Evolutionary conservation across 1,140 invertebrate genomes (phyloP).

Genomic region (Ectropis grisescens): DNA sequence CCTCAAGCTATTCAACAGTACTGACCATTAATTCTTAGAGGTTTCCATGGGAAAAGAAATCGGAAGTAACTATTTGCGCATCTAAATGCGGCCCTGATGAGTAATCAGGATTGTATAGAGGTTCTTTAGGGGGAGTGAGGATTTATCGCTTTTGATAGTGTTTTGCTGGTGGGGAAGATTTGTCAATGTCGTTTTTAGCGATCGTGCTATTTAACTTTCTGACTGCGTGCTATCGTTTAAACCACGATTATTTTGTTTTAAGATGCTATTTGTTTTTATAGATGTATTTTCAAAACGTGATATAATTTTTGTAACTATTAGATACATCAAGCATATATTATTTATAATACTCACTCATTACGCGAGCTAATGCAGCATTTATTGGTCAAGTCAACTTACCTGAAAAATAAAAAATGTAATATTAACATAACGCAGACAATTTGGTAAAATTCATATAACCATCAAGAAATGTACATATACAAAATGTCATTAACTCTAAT

Average conservation of each 20-base stretch:
- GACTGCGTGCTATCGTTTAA: background rate
- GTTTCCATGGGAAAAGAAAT: background rate
- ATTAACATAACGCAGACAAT: no score
- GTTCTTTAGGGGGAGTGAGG: background rate
- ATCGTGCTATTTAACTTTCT: no score
- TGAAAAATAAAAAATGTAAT: no score
- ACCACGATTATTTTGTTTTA: background rate
- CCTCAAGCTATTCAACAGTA: background rate
- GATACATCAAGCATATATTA: no score
- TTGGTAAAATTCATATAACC: no score
- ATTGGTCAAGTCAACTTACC: no score
- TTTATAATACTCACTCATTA: no score
- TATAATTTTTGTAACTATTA: no score
- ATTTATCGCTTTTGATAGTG: background rate
- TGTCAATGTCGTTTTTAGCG: background rate
- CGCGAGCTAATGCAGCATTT: no score
- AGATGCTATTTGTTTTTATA: background rate
- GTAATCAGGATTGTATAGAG: slow-evolving; percentile 21
- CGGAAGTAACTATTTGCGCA: slow-evolving; percentile 8
- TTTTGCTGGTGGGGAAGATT: background rate
- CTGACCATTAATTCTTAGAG: background rate
- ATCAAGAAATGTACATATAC: no score
- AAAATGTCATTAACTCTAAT: no score
- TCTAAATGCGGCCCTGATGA: slow-evolving; percentile 34
- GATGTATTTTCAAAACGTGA: no score